phyloP scores from a whole-genome alignment of 1,140 invertebrate genomes.

The Macrotrachela quadricornifera region DNA sequence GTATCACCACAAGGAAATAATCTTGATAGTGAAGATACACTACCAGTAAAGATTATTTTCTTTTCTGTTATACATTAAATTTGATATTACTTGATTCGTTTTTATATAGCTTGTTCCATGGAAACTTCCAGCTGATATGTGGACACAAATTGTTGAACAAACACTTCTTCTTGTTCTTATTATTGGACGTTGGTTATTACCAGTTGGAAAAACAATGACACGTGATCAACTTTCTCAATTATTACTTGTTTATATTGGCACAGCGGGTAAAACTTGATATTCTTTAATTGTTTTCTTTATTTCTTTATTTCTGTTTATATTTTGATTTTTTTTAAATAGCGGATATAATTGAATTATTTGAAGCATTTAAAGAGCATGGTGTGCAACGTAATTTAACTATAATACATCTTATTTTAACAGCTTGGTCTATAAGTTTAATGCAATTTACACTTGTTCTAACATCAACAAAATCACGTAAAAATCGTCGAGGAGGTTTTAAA shows the following conservation, averaged over 20 bases:
- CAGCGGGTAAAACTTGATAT: constrained; percentile 32
- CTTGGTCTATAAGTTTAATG: constrained; percentile 55
- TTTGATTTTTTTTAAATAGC: constrained; percentile 29
- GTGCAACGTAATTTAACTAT: constrained; percentile 18
- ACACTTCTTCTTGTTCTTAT: constrained; percentile 66
- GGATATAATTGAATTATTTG: constrained; percentile 86
- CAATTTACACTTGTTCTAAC: constrained; percentile 73
- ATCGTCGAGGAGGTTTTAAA: neutral
- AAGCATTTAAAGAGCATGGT: constrained; percentile 47
- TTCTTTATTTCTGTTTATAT: too few relatives aligned
- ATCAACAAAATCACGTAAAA: constrained; percentile 53
- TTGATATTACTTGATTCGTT: too few relatives aligned
- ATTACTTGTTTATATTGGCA: constrained; percentile 50
- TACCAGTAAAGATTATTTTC: too few relatives aligned
- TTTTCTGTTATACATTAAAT: too few relatives aligned
- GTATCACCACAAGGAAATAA: too few relatives aligned
- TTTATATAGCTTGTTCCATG: too few relatives aligned
- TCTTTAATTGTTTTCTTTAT: too few relatives aligned
- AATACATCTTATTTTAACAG: constrained; percentile 18
- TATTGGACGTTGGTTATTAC: constrained; percentile 60
- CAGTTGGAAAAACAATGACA: constrained; percentile 57
- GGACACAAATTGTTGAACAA: constrained; percentile 66
- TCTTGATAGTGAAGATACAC: too few relatives aligned
- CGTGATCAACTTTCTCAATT: constrained; percentile 71
- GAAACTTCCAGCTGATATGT: constrained; percentile 24